Percentiles rank a stretch among this genome's conserved stretches.
These are phyloP conservation scores for Planococcus citri DNA, from an alignment of 1,140 invertebrate species.

Conservation along the genomic window DNA sequence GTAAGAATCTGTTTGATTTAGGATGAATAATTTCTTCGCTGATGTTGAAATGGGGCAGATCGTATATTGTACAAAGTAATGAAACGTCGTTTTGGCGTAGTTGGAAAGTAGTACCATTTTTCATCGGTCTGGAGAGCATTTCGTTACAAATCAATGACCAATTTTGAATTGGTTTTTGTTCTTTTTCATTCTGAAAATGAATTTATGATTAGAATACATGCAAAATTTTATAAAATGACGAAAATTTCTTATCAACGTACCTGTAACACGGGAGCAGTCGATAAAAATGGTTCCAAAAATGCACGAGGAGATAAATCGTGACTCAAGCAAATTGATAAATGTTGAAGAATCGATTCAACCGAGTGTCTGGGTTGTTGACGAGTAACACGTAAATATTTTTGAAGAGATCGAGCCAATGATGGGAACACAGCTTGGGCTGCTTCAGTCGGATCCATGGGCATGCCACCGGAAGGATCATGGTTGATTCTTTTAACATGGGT, in stretches of 20 bases:
- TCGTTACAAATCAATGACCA: constrained; percentile 91
- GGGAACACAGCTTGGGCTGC: constrained; percentile 95
- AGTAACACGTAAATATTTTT: constrained; percentile 91
- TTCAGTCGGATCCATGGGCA: constrained; percentile 82
- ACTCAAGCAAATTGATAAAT: constrained; percentile 78
- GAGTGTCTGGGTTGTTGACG: constrained; percentile 89
- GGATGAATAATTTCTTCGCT: constrained; percentile 92
- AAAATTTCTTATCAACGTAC: constrained; percentile 25
- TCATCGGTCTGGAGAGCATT: constrained; percentile 67
- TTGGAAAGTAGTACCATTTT: constrained; percentile 73
- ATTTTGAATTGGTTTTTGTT: constrained; percentile 59
- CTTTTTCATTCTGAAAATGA: constrained; percentile 54
- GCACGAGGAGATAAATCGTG: constrained; percentile 86
- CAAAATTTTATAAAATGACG: neutral
- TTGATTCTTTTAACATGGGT: constrained; percentile 80
- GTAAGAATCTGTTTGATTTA: constrained; percentile 87
- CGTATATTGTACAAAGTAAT: constrained; percentile 69
- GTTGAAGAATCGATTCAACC: constrained; percentile 75
- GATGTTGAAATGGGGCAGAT: constrained; percentile 82
- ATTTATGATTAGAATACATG: constrained; percentile 11
- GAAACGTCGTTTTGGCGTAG: constrained; percentile 87
- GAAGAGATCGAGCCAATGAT: constrained; percentile 83
- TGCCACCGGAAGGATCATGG: constrained; percentile 38
- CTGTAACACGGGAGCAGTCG: constrained; percentile 56
- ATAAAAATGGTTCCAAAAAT: constrained; percentile 80